A percentile compares a stretch with the other conserved stretches of the same genome.
Evolutionary conservation across 2,113 vertebrate species (phyloP).

Genomic region (Orientallactaga bullata): DNA sequence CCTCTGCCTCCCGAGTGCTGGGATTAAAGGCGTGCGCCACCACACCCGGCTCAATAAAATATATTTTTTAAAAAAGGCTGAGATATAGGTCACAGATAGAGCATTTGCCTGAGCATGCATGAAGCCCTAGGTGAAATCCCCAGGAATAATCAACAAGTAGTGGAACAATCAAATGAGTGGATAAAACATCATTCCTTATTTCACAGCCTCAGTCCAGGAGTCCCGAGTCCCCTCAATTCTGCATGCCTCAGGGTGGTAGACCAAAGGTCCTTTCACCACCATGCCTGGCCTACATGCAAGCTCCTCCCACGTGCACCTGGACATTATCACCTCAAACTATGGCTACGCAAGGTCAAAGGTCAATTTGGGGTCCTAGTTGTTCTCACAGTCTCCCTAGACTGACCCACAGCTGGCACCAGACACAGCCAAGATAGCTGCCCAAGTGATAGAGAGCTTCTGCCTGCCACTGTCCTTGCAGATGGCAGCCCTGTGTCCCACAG

Average conservation of each 20-base stretch:
- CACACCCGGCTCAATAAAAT: too few relatives aligned
- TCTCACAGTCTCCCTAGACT: not conserved
- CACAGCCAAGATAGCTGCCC: not conserved
- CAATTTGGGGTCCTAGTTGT: not conserved
- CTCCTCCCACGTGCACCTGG: too few relatives aligned
- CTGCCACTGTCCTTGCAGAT: not conserved
- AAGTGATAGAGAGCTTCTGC: not conserved
- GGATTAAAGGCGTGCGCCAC: too few relatives aligned
- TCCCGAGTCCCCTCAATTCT: not conserved
- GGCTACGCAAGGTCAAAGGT: not conserved
- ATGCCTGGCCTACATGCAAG: accelerated
- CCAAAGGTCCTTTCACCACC: not conserved
- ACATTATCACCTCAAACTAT: too few relatives aligned
- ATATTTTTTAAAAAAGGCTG: too few relatives aligned
- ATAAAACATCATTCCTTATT: not conserved
- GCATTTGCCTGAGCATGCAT: too few relatives aligned
- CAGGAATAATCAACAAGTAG: too few relatives aligned
- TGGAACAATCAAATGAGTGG: too few relatives aligned
- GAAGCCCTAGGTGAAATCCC: too few relatives aligned
- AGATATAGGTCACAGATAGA: too few relatives aligned
- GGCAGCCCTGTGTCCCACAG: not conserved
- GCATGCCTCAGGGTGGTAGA: not conserved
- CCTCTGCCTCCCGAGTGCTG: too few relatives aligned
- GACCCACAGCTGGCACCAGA: not conserved
- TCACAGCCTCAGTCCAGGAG: not conserved